Base-by-base conservation (phyloP, 2,113 vertebrate genomes). In the Hipposideros armiger region DNA sequence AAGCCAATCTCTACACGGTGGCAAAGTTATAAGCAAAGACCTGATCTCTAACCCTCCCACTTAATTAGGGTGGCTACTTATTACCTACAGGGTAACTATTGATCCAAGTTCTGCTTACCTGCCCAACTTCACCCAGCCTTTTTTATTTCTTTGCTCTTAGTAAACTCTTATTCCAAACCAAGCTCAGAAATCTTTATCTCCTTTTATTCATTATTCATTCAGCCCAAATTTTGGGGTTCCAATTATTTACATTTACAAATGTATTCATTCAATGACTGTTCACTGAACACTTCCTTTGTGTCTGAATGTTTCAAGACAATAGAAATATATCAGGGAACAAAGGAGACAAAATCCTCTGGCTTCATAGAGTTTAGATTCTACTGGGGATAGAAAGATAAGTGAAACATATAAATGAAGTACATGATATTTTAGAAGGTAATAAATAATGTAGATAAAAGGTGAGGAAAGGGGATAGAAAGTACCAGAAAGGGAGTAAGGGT, bases 261-360 rank as follows among this genome's bases (percentile, higher is more conserved):
- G 72, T 60, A 84, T 72, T 90, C n/a, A 77, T 24, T 94, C 54
- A 82, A 17, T 82, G 22, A 90, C 28, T 82, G 32, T 66, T 81
- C 7, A 85, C 1, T 81, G n/a, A 93, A 26, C 3, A 60, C 1
- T 17, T 52, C 15, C 78, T 87, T 50, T 82, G 50, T 80, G 22
- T 7, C 7, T 30, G 1, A 11, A 47, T 10, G 47, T 73, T 80
- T 73, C 4, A 72, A 54, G 8, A 19, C 1, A 81, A 13, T 76
- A 58, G 14, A 20, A 4, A 54, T 73, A 40, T 32, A 47, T 52
- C 26, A 62, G 36, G 28, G 4, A 64, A 85, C 19, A 85, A n/a
- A 56, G 11, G 16, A 73, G 11, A 85, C 2, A 52, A 36, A 62
- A 64, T 77, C 5, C 11, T 64, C 52, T 70, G 40, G 11, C 2